Percentiles rank a stretch among this genome's conserved stretches.
Conservation (phyloP, 2,888 invertebrate species). For the Meteorus cinctellus region DNA sequence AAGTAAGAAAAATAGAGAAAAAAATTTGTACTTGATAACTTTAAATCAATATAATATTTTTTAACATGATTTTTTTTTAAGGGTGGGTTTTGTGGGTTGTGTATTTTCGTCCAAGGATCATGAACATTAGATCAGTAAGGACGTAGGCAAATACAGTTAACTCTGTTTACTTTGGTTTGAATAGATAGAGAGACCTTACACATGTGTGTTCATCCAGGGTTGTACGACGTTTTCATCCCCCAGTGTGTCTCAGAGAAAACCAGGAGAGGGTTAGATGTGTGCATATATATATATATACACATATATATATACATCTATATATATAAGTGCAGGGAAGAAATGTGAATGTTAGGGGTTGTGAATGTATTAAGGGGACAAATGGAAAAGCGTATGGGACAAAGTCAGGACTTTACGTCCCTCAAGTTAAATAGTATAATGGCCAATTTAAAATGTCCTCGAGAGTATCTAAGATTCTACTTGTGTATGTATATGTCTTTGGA, state of each 20-base stretch:
- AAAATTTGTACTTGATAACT: neutral
- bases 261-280: neutral
- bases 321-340: neutral
- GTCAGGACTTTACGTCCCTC: conserved; percentile 57
- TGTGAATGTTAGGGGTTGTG: neutral
- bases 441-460: conserved; percentile 73
- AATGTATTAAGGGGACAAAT: neutral
- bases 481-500: conserved; percentile 50
- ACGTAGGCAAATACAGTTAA: conserved; percentile 71
- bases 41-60: neutral
- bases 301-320: neutral
- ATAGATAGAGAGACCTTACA: conserved; percentile 60
- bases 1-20: neutral
- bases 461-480: conserved; percentile 68
- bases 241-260: conserved; percentile 41
- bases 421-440: conserved; percentile 74
- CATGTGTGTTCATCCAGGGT: conserved; percentile 46
- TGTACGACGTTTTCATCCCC: conserved; percentile 50
- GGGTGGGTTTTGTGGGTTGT: neutral
- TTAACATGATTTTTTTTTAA: no score
- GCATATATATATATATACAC: neutral
- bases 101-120: conserved; percentile 51
- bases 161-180: conserved; percentile 69
- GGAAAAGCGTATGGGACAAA: conserved; percentile 10
- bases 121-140: conserved; percentile 67